phyloP scores from a whole-genome alignment of 2,888 invertebrate species.

The Brenthis ino region DNA sequence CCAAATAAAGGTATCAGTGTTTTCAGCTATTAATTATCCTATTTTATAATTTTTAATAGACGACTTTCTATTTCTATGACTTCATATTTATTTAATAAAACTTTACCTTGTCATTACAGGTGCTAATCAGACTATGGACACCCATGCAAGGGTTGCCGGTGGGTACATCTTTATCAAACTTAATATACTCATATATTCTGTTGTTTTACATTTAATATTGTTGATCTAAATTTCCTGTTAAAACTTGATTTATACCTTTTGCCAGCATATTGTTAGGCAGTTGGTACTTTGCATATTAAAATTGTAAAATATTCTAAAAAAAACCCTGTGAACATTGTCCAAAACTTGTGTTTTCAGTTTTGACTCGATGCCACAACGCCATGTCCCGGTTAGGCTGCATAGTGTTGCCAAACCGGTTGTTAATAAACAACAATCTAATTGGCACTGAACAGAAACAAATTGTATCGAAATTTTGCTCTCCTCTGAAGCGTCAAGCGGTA shows the following conservation, averaged over 20 bases:
- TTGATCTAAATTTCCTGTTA: no score
- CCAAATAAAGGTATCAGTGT: conserved; percentile 66
- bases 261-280: no score
- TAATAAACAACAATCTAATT: conserved; percentile 56
- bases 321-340: conserved; percentile 34
- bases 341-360: conserved; percentile 62
- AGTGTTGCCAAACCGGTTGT: conserved; percentile 61
- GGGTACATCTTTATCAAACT: conserved; percentile 47
- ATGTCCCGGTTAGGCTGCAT: conserved; percentile 58
- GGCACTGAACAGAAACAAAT: conserved; percentile 54
- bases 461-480: conserved; percentile 65
- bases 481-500: conserved; percentile 66
- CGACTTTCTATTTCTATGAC: no score
- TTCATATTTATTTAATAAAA: conserved; percentile 12
- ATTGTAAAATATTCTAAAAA: conserved; percentile 37
- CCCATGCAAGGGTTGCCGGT: conserved; percentile 60
- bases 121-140: conserved; percentile 51
- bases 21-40: no score
- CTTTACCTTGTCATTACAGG: conserved; percentile 57
- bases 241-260: conserved; percentile 13
- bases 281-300: no score
- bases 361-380: conserved; percentile 68
- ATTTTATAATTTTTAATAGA: no score
- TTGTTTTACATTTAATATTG: neutral
- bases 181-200: no score